Percentiles rank a stretch among this genome's conserved stretches.
These are phyloP conservation scores for Apamea monoglypha DNA, from an alignment of 2,888 invertebrate genomes.

Conservation along the genomic window DNA sequence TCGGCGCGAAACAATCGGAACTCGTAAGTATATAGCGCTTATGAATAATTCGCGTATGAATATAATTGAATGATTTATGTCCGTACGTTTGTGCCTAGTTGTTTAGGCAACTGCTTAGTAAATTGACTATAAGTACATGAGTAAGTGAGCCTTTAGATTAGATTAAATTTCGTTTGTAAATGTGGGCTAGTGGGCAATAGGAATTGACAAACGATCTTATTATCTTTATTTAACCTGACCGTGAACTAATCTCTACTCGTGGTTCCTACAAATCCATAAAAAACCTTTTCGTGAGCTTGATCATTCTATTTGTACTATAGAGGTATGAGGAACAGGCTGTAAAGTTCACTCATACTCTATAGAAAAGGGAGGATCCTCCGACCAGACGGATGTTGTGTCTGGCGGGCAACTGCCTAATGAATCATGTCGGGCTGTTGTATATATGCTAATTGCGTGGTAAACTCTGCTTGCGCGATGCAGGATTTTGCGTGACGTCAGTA, in stretches of 20 bases:
- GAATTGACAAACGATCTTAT: not conserved
- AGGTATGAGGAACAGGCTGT: too few species aligned
- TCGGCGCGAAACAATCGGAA: constrained; percentile 77
- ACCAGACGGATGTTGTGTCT: too few species aligned
- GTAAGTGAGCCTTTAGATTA: not conserved
- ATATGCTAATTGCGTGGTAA: too few species aligned
- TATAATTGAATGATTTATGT: constrained; percentile 74
- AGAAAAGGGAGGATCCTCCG: too few species aligned
- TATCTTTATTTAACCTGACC: too few species aligned
- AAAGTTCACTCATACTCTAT: too few species aligned
- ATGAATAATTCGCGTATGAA: constrained; percentile 79
- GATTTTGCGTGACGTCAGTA: too few species aligned
- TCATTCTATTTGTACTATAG: too few species aligned
- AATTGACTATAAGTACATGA: constrained; percentile 18
- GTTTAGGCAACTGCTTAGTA: constrained; percentile 39
- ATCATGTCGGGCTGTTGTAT: too few species aligned
- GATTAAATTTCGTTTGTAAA: not conserved
- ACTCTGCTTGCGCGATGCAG: too few species aligned
- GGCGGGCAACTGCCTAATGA: too few species aligned
- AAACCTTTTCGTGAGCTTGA: not conserved
- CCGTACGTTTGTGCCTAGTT: constrained; percentile 35
- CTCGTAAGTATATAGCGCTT: constrained; percentile 69
- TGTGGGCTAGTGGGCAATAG: not conserved
- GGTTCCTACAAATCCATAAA: not conserved
- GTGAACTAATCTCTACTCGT: not conserved